Evolutionary conservation across 2,113 vertebrate genomes (phyloP), one percentile per base, ranked within the genome.

Genomic region (Chaenocephalus aceratus): DNA sequence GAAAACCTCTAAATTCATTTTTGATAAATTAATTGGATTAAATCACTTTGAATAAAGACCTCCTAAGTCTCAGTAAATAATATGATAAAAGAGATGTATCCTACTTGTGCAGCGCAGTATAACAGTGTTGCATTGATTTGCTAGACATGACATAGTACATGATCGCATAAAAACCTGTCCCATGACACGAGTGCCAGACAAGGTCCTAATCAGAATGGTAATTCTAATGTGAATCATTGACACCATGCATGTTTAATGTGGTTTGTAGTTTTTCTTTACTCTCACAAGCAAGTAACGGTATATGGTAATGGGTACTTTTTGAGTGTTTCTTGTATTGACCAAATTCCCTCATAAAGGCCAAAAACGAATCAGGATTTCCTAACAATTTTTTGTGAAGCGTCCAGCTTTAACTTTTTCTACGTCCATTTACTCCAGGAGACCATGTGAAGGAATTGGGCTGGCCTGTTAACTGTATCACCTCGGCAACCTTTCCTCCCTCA

Each of bases 401-500:
- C 2, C 48, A 83, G 34, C 46, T 79, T 74, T 67, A 72, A 63
- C 18, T 64, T 72, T 59, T 46, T 72, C 23, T 0, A 0, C 0
- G 13, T 49, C 52, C 23, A n/a, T 23, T 64, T 5, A 61, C 65
- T 21, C 48, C 52, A n/a, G 41, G 45, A 75, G 82, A 53, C 71
- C 67, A 64, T 72, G 66, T 66, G 72, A 89, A 86, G 72, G 81
- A 73, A 77, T 65, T 16, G 68, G 64, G 69, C 61, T 45, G 68
- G 75, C 26, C 67, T 79, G 77, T 85, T 88, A 83, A 82, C 83
- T 62, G 62, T 18, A 46, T 78, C 67, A 23, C 80, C 78, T 79
- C 59, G 0, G 41, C 73, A 80, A 80, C 88, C 86, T 86, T 41
- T 54, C 87, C 89, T 91, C 89, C 89, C 79, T 89, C 83, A 73